A percentile compares a stretch with the other conserved stretches of the same genome.
These are phyloP conservation scores for Scrobipalpa costella DNA, from an alignment of 2,888 invertebrate species.

Conservation along the genomic window DNA sequence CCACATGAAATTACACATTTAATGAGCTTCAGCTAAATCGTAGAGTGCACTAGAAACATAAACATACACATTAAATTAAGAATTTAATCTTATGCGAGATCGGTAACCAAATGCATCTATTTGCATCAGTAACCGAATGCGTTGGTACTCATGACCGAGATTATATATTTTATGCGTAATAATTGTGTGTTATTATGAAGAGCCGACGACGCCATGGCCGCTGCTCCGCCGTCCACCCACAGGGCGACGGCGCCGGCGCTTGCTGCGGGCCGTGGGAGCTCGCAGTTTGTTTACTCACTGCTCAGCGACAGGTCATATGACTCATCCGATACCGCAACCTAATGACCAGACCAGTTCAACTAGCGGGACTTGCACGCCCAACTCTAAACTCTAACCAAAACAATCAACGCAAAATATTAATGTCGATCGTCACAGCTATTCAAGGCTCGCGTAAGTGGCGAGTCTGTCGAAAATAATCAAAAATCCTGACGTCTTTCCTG, in stretches of 20 bases:
- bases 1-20: no score
- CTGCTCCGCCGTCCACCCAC: slow-evolving; percentile 26
- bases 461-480: slow-evolving; percentile 4
- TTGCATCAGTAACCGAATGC: background rate
- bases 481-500: slow-evolving; percentile 18
- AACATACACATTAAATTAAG: no score
- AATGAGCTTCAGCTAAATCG: no score
- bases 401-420: background rate
- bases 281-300: slow-evolving; percentile 27
- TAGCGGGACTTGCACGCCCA: slow-evolving; percentile 21
- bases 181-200: background rate
- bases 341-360: slow-evolving; percentile 19
- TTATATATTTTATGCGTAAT: background rate
- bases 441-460: background rate
- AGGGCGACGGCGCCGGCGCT: slow-evolving; percentile 38
- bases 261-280: slow-evolving; percentile 46
- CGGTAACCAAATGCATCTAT: background rate
- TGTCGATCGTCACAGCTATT: slow-evolving; percentile 2
- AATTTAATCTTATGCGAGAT: background rate
- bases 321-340: slow-evolving; percentile 30
- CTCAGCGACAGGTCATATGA: slow-evolving; percentile 27
- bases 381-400: background rate
- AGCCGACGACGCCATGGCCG: background rate
- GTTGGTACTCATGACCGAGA: background rate
- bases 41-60: no score